phyloP scores from a whole-genome alignment of 2,797 vertebrate genomes.

The Numenius phaeopus region DNA sequence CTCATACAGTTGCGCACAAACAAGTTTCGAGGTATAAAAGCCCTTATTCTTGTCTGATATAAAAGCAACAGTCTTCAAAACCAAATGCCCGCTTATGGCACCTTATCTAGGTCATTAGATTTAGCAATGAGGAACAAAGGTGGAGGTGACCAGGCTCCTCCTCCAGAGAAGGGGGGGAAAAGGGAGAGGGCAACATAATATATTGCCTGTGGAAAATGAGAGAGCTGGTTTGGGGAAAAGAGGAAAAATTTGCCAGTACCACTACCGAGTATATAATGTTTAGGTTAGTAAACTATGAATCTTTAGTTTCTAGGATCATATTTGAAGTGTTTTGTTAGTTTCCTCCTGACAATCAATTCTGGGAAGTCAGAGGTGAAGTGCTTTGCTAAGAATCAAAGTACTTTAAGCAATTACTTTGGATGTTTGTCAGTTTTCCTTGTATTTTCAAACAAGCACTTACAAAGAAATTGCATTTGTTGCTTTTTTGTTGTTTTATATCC shows the following conservation, averaged over 20 bases:
- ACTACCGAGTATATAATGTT: background rate
- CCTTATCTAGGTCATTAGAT: constrained; percentile 11
- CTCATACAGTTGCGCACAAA: background rate
- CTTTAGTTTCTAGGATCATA: background rate
- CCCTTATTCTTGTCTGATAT: background rate
- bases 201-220: background rate
- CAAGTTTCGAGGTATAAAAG: background rate
- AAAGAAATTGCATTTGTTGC: background rate
- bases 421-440: background rate
- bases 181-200: background rate
- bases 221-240: background rate
- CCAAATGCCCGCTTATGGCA: background rate
- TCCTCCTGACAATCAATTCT: background rate
- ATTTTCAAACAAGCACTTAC: constrained; percentile 18
- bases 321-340: background rate
- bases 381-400: constrained; percentile 31
- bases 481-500: constrained; percentile 50
- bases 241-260: background rate
- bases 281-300: background rate
- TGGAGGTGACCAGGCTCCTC: background rate
- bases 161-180: background rate
- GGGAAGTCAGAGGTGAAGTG: background rate
- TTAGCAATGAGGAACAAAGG: constrained; percentile 23
- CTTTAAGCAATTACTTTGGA: background rate
- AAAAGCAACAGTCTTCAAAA: constrained; percentile 18